A percentile compares a stretch with the other conserved stretches of the same genome.
Conservation (phyloP, 2,888 invertebrate species). For the Trachelus iudaicus region DNA sequence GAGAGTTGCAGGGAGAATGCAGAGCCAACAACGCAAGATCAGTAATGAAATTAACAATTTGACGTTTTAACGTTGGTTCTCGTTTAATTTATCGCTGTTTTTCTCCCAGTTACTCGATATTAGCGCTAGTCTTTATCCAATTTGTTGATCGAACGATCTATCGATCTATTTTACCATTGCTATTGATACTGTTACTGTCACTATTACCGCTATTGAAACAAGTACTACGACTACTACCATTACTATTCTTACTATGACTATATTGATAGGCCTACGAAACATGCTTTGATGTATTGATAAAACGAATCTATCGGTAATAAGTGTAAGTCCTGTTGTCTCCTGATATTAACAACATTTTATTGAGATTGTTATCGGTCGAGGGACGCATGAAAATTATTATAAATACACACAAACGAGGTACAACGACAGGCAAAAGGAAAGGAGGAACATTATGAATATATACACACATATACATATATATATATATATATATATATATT, state of each 20-base stretch:
- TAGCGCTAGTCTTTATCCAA: too few species aligned
- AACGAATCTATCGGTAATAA: conserved; percentile 13
- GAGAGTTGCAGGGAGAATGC: too few species aligned
- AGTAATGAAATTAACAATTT: too few species aligned
- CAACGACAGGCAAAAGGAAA: conserved; percentile 14
- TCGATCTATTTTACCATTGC: conserved; percentile 16
- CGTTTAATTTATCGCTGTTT: too few species aligned
- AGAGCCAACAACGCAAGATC: too few species aligned
- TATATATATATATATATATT: conserved; percentile 9
- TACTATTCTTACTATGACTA: too few species aligned
- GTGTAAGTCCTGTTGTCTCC: conserved; percentile 13
- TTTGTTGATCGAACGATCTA: conserved; percentile 6
- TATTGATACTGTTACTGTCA: conserved; percentile 17
- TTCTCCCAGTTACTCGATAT: too few species aligned
- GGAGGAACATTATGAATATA: conserved; percentile 3
- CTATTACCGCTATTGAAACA: conserved; percentile 9
- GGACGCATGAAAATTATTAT: conserved; percentile 21
- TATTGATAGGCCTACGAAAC: conserved; percentile 25
- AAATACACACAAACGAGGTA: conserved; percentile 13
- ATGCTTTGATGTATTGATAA: conserved; percentile 27
- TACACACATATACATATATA: conserved; percentile 10
- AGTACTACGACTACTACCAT: neutral
- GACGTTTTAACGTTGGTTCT: too few species aligned
- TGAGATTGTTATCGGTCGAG: conserved; percentile 17
- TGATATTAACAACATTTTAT: conserved; percentile 11